Evolutionary conservation across 2,797 vertebrate genomes (phyloP), one percentile per base, ranked within the genome.

Genomic region (Diplodus sargus): DNA sequence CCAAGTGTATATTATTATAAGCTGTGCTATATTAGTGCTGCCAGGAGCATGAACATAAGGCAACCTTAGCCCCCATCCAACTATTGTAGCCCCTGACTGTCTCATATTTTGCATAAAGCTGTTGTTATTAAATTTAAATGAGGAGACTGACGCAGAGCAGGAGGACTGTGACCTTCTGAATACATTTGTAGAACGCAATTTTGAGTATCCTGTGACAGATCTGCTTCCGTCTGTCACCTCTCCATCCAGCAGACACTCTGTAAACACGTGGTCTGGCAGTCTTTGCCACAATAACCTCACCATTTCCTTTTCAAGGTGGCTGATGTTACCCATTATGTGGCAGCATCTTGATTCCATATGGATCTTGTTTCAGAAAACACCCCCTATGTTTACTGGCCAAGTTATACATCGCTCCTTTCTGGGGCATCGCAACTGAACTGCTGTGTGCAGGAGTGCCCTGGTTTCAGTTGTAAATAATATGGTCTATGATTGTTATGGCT

Each of bases 121-220:
- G 89, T 90, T 92, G 86, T 92, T 88, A 93, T 94, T 90, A 87
- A 85, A 94, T 93, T 93, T 92, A 92, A 93, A 94, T 92, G 92
- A 86, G 82, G 73, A 67, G 86, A 84, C 79, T 85, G 86, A 89
- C 76, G 86, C 85, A 85, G 85, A 89, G 87, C 87, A 86, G 87
- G 78, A 78, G 83, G 86, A 86, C 86, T 85, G 80, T 93, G 93
- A 94, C 93, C 93, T 95, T 93, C 88, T 91, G 87, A 93, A 92
- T 91, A 87, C 90, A 92, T 91, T 92, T 89, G 90, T 87, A 78
- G 83, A 90, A 90, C 80, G 65, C 77, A 90, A 82, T 89, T 90
- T 80, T 86, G 84, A 90, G 84, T 86, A 89, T 90, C 87, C 79
- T 53, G 89, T 93, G 93, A 92, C 86, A 85, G 91, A 90, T 90